phyloP scores from a whole-genome alignment of 1,140 invertebrate species.

The Zelostemma sp. region DNA sequence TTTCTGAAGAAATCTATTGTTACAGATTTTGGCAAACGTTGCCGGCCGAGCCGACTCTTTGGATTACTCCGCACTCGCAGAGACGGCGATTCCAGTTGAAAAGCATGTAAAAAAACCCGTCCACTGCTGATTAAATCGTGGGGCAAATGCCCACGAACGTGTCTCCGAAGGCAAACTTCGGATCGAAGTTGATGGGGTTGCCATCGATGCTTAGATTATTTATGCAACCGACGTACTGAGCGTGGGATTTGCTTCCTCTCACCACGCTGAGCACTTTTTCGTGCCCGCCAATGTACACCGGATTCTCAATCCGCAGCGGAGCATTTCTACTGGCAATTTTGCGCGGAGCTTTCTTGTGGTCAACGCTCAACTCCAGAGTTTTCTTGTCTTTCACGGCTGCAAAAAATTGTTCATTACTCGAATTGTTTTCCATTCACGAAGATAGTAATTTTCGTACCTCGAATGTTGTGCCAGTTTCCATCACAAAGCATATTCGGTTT shows the following conservation, averaged over 20 bases:
- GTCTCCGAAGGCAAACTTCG: constrained; percentile 74
- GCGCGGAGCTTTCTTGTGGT: constrained; percentile 77
- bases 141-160: constrained; percentile 81
- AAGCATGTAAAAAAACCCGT: constrained; percentile 9
- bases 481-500: constrained; percentile 87
- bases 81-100: no score
- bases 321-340: constrained; percentile 76
- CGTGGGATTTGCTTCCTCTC: constrained; percentile 73
- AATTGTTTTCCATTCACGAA: no score
- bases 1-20: constrained; percentile 14
- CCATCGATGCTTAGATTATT: constrained; percentile 78
- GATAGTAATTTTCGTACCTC: constrained; percentile 78
- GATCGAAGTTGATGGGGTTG: constrained; percentile 72
- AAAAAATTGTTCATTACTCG: no score
- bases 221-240: constrained; percentile 88
- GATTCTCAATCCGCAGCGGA: constrained; percentile 84
- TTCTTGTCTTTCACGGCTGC: constrained; percentile 87
- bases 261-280: constrained; percentile 71
- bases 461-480: constrained; percentile 92
- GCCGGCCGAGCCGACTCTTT: no score
- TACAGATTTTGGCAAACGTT: constrained; percentile 16
- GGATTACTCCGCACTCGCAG: no score
- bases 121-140: constrained; percentile 71
- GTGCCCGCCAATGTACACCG: constrained; percentile 92
- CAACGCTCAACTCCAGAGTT: constrained; percentile 84